Evolutionary conservation across 2,113 vertebrate genomes (phyloP).

Genomic region (Pipra filicauda): DNA sequence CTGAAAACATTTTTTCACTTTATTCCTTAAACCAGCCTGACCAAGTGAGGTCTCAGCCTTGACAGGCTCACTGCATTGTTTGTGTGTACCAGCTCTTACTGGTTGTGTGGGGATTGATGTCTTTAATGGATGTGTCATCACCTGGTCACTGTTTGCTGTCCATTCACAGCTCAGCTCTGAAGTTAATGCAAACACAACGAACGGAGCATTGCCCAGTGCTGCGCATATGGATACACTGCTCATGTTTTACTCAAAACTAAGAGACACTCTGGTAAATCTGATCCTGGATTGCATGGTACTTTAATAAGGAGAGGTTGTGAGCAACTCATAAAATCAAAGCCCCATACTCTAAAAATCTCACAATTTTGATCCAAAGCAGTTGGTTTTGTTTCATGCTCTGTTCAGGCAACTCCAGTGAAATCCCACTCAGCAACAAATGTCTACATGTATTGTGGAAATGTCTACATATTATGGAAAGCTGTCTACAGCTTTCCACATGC

Average conservation of each 20-base stretch:
- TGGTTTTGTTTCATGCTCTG: background rate
- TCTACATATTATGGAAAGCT: too few species aligned
- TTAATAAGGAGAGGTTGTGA: background rate
- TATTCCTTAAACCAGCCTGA: background rate
- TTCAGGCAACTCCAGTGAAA: background rate
- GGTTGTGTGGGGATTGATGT: background rate
- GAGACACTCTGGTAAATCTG: background rate
- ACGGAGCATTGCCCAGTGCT: rapidly evolving
- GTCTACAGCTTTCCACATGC: background rate
- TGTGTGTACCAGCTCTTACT: background rate
- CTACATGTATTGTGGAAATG: background rate
- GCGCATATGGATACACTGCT: rapidly evolving
- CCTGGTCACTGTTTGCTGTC: background rate
- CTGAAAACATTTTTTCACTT: background rate
- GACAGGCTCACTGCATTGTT: rapidly evolving
- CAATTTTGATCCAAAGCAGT: background rate
- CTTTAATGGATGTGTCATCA: background rate
- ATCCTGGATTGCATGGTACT: background rate
- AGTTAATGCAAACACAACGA: background rate
- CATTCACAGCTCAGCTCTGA: background rate
- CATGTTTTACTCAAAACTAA: background rate
- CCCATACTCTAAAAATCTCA: background rate
- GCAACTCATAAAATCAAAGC: background rate
- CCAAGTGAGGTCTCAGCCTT: background rate
- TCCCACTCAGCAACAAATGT: background rate